Percentiles rank a stretch among this genome's conserved stretches.
Conservation (phyloP, 1,140 invertebrate genomes). For the Drosophila ercepeae region DNA sequence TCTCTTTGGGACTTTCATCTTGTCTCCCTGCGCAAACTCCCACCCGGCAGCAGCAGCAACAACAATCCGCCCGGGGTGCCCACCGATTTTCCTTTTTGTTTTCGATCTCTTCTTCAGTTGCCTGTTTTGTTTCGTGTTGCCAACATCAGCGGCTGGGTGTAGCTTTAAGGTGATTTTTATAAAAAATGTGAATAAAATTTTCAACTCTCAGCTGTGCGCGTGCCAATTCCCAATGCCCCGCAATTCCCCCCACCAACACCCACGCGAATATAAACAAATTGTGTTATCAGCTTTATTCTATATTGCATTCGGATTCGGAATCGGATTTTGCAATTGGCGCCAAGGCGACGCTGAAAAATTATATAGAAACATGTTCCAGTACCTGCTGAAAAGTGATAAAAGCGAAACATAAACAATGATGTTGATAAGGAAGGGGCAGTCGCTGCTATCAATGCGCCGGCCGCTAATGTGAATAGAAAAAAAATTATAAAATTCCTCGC, state of each 20-base stretch:
- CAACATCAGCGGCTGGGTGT: slow-evolving; percentile 60
- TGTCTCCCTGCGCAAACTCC: slow-evolving; percentile 25
- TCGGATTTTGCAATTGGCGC: slow-evolving; percentile 52
- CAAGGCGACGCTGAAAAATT: slow-evolving; percentile 26
- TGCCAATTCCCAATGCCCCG: slow-evolving; percentile 21
- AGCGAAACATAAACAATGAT: slow-evolving; percentile 72
- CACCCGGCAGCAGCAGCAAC: slow-evolving; percentile 18
- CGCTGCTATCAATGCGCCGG: slow-evolving; percentile 69
- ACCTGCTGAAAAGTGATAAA: slow-evolving; percentile 63
- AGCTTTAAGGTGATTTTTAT: slow-evolving; percentile 62
- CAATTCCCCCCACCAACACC: slow-evolving; percentile 1
- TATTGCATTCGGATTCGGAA: background rate
- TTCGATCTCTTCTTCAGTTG: slow-evolving; percentile 48
- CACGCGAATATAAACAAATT: slow-evolving; percentile 37
- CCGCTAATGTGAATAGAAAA: slow-evolving; percentile 11
- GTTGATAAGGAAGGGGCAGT: slow-evolving; percentile 56
- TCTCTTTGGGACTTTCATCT: slow-evolving; percentile 12
- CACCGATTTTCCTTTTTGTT: slow-evolving; percentile 30
- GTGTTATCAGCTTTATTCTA: slow-evolving; percentile 47
- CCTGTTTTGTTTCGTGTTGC: slow-evolving; percentile 64
- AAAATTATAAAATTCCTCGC: slow-evolving; percentile 30
- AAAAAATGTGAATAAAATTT: slow-evolving; percentile 20
- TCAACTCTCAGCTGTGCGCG: slow-evolving; percentile 53
- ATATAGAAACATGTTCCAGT: slow-evolving; percentile 40
- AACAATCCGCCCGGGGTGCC: slow-evolving; percentile 20